Percentiles rank a stretch among this genome's conserved stretches.
These are phyloP conservation scores for Trachops cirrhosus DNA, from an alignment of 2,797 vertebrate species.

Conservation along the genomic window DNA sequence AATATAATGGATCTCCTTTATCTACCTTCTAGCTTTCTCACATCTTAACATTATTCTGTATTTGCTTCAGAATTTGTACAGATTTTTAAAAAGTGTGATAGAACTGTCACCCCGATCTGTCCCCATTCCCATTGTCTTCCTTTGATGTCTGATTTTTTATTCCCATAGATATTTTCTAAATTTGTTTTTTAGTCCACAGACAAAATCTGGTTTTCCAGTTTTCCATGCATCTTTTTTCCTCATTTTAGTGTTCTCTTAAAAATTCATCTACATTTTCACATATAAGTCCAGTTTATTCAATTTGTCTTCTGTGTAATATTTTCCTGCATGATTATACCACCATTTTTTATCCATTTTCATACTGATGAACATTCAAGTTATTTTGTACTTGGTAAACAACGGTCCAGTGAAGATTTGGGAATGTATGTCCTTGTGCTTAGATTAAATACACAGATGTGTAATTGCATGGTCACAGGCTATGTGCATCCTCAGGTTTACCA, in stretches of 20 bases:
- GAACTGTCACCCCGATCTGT: not conserved
- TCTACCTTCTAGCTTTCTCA: not conserved
- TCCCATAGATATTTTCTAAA: not conserved
- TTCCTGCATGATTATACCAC: not conserved
- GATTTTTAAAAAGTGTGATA: not conserved
- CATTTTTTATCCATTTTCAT: not conserved
- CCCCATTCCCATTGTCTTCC: not conserved
- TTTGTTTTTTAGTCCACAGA: not conserved
- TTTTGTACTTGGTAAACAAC: not conserved
- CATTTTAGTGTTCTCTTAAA: not conserved
- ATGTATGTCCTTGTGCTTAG: not conserved
- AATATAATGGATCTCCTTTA: not conserved
- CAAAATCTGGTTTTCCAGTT: not conserved
- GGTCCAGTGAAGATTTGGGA: not conserved
- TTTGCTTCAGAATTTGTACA: constrained; percentile 17
- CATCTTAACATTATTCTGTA: not conserved
- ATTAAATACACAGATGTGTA: not conserved
- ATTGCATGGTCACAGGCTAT: not conserved
- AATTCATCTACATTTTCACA: not conserved
- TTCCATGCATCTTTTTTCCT: not conserved
- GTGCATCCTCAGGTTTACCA: not conserved
- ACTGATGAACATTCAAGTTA: not conserved
- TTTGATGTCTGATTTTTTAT: not conserved
- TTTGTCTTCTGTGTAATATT: not conserved
- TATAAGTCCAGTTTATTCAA: not conserved